Evolutionary conservation across 1,140 invertebrate genomes (phyloP), one percentile per base, ranked within the genome.

Genomic region (Zophobas morio): DNA sequence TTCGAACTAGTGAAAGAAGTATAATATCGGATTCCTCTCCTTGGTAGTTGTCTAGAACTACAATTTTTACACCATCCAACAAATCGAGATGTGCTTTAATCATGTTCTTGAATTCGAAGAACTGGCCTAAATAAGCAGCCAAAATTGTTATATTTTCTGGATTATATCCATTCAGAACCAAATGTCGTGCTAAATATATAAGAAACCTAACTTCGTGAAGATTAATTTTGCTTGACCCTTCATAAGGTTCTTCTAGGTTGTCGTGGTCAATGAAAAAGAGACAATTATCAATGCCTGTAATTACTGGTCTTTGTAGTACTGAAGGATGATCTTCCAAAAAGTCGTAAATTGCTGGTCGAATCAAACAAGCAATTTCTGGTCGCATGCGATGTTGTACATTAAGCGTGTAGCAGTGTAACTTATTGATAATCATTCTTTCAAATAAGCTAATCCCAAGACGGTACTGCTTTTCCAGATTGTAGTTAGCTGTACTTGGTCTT

Each of bases 1-100:
- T 96, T 75, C 96, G 87, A 0, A 97, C 95, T 1, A 97, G 86
- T 0, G 96, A 96, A 5, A 97, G 83, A 1, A 97, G 83, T 74
- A 97, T 93, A 37, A 97, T 95, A 79, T 95, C 92, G 47, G 92
- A 94, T 86, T 97, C 96, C 85, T 96, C 93, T 0, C 96, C 95
- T 88, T 96, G 95, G 83, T 90, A 96, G 84, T 94, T 95, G 84
- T 97, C 96, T 0, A 96, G 90, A 2, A 91, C 90, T 46, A 90
- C 90, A 32, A 96, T 89, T 70, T 88, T 87, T 4, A 92, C 87
- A n/a, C 87, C 83, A 53, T 81, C 73, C 8, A 89, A 74, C 1
- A 83, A 47, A 8, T 76, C 33, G 33, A 80, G 73, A 1, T 80
- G 56, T n/a, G 0, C 85, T 1, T 82, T 82, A 37, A 42, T 66